Conservation (phyloP, 2,888 invertebrate genomes). For the Eurois occulta region DNA sequence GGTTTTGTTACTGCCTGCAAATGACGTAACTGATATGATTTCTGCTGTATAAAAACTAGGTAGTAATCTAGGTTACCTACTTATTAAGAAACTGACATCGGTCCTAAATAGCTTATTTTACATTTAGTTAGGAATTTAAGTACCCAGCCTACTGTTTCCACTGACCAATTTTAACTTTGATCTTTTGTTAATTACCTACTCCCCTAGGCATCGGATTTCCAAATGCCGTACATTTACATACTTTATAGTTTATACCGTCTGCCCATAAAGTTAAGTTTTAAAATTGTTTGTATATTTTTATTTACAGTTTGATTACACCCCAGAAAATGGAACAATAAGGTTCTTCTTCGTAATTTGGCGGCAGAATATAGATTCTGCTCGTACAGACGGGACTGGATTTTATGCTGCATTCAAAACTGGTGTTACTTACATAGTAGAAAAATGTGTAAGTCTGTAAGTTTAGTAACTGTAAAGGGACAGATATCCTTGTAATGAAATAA, state of each 20-base stretch:
- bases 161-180: constrained; percentile 42
- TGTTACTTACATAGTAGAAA: background rate
- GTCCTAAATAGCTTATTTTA: background rate
- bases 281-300: constrained; percentile 4
- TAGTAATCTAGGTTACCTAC: background rate
- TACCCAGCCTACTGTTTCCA: background rate
- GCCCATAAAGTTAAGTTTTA: background rate
- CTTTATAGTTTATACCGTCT: background rate
- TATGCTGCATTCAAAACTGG: background rate
- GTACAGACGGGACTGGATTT: background rate
- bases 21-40: background rate
- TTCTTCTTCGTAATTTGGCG: background rate
- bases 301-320: background rate
- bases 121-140: background rate
- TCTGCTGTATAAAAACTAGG: background rate
- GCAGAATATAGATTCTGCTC: background rate
- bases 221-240: constrained; percentile 2
- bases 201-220: background rate
- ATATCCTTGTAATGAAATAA: background rate
- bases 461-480: background rate
- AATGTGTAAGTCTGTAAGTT: background rate
- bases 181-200: constrained; percentile 43
- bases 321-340: background rate
- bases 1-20: background rate
- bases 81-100: too few relatives aligned